Evolutionary conservation across 2,888 invertebrate species (phyloP), one percentile per base, ranked within the genome.

Genomic region (Drosophila buzzatii): DNA sequence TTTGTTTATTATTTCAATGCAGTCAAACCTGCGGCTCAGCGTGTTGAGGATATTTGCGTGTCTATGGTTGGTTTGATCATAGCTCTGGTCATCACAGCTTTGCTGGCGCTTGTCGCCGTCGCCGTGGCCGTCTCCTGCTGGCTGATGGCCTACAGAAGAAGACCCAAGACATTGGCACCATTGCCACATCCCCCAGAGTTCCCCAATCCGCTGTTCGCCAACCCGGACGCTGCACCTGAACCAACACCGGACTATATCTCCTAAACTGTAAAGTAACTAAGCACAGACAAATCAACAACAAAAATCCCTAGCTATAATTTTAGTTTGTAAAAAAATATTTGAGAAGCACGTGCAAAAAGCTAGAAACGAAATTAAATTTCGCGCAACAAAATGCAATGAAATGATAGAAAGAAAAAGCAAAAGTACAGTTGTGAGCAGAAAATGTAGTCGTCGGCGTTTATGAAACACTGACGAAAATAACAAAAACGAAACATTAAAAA

Each of bases 51-150:
- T 91, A 98, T 98, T 90, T 98, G 98, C 94, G 97, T 98, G 82
- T 98, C 98, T 65, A 97, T 97, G 94, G 96, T 98, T 86, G 98
- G 98, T 76, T 96, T 98, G 91, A 97, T 98, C 84, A 97, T 98
- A 90, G 97, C 98, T 81, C 94, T 98, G 90, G 97, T 98, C 76
- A 96, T 98, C 92, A 98, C 98, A 79, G 98, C 98, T 57, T 95
- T 98, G 73, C 94, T 98, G 91, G 98, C 98, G 68, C 94, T 98
- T 77, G 98, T 98, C 70, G 98, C 98, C 67, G 98, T 98, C 66
- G 98, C 98, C 35, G 97, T 98, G 58, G 98, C 98, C 66, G 98
- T 98, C 68, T 98, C 98, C 74, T 98, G 98, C 93, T 98, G 98
- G 98, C 95, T 98, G 79, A 97, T 98, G 95, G 98, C 98, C 85